Evolutionary conservation across 1,140 invertebrate species (phyloP), one percentile per base, ranked within the genome.

Genomic region (Pogonognathellus flavescens): DNA sequence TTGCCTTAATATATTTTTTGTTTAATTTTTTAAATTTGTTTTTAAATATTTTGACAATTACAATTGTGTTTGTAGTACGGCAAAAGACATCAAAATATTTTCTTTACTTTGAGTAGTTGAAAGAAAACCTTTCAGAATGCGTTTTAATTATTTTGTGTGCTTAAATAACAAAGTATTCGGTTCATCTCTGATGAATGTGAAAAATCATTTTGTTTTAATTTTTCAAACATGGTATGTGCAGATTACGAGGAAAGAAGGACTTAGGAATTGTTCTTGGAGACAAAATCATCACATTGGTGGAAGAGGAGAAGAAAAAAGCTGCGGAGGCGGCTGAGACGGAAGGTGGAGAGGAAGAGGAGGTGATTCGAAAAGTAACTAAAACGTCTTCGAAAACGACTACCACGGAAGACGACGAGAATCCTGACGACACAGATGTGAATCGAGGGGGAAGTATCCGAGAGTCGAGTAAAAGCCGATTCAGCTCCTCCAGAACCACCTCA

Each of bases 201-300:
- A 7, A 62, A 62, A 9, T 62, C 16, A n/a, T n/a, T n/a, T n/a
- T n/a, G n/a, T n/a, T n/a, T n/a, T n/a, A n/a, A n/a, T n/a, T n/a
- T n/a, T n/a, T n/a, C n/a, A n/a, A n/a, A n/a, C n/a, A n/a, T n/a
- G n/a, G n/a, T n/a, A n/a, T n/a, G n/a, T n/a, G 60, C 16, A 81
- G 80, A 81, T 55, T 81, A 18, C 11, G 52, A 14, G 52, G 52
- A 6, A 81, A 81, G 14, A 25, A 14, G 9, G 80, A 55, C 55
- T 55, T 81, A 50, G 80, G 80, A 0, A 52, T 31, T 25, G 52
- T 10, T 7, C 16, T 81, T 18, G 80, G 80, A 0, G 80, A 81
- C 55, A 81, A 81, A 8, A 81, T 81, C 22, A 81, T 81, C 14
- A 52, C 53, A 14, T 31, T 81, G 18, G 80, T 81, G 3, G 80